Conservation (phyloP, 30 jellyfish, hydroid and myxozoan genomes). For the Turritopsis dohrnii region DNA sequence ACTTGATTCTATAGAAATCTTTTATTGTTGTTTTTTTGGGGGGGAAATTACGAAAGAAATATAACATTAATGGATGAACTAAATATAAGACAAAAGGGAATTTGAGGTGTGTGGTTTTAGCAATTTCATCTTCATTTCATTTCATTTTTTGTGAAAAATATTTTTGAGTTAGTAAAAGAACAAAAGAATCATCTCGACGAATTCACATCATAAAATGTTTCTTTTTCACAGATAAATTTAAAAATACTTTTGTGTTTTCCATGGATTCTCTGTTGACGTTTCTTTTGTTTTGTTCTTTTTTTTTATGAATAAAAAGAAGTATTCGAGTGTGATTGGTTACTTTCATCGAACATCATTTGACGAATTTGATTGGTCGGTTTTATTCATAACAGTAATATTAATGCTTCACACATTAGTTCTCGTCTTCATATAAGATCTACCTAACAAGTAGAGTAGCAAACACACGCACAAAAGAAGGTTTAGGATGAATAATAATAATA, state of each 20-base stretch:
- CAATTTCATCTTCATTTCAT: too few species aligned
- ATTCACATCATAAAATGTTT: neutral
- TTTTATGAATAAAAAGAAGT: too few species aligned
- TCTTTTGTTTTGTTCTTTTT: neutral
- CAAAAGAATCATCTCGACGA: neutral
- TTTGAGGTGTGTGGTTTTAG: too few species aligned
- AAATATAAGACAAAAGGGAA: too few species aligned
- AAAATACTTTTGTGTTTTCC: too few species aligned
- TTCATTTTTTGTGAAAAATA: neutral
- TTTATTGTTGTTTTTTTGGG: neutral
- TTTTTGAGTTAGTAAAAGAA: neutral
- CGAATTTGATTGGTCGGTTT: neutral
- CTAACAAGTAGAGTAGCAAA: neutral
- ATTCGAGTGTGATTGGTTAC: neutral
- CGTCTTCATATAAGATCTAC: neutral
- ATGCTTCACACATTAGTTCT: neutral
- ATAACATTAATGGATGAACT: too few species aligned
- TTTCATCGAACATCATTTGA: neutral
- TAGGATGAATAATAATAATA: neutral
- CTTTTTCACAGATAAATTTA: neutral
- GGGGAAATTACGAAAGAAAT: too few species aligned
- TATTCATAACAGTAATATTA: neutral
- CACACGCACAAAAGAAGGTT: neutral
- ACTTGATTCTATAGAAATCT: neutral
- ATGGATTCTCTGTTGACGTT: neutral